Percentiles rank a stretch among this genome's conserved stretches.
Evolutionary conservation across 2,888 invertebrate genomes (phyloP).

Genomic region (Cylloceria caligata): DNA sequence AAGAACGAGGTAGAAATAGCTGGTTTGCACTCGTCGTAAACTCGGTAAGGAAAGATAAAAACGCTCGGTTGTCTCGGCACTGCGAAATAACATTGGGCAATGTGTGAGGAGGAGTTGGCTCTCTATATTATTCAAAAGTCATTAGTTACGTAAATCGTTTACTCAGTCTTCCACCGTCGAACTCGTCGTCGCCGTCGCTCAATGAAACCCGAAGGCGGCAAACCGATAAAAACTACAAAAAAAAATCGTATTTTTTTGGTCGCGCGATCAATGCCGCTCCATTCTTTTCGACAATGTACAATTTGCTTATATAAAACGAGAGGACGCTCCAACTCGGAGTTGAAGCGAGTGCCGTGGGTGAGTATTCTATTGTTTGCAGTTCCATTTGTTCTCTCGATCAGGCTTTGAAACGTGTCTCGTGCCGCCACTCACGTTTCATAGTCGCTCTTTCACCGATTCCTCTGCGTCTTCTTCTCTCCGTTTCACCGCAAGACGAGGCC

Average conservation of each 20-base stretch:
- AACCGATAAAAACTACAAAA: conserved; percentile 32
- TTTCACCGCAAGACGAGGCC: conserved; percentile 14
- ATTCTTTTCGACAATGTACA: conserved; percentile 62
- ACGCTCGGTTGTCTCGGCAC: conserved; percentile 5
- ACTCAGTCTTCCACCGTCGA: conserved; percentile 47
- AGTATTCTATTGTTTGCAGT: conserved; percentile 7
- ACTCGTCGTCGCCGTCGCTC: conserved; percentile 43
- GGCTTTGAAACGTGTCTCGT: conserved; percentile 2
- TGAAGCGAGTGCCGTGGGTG: neutral
- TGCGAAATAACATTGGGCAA: conserved; percentile 21
- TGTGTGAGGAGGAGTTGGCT: conserved; percentile 5
- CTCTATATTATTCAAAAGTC: conserved; percentile 49
- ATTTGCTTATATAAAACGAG: conserved; percentile 50
- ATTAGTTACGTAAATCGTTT: conserved; percentile 23
- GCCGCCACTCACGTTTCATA: conserved; percentile 15
- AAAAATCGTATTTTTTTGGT: conserved; percentile 14
- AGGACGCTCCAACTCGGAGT: conserved; percentile 7
- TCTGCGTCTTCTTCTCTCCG: conserved; percentile 2
- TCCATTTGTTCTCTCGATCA: conserved; percentile 10
- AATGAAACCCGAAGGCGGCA: conserved; percentile 6
- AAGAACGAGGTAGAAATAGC: conserved; percentile 15
- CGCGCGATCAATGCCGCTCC: conserved; percentile 8
- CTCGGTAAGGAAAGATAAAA: conserved; percentile 39
- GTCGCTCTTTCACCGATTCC: conserved; percentile 3
- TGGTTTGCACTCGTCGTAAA: conserved; percentile 38